Evolutionary conservation across 2,113 vertebrate species (phyloP), one percentile per base, ranked within the genome.

Genomic region (Zosterops hypoxanthus): DNA sequence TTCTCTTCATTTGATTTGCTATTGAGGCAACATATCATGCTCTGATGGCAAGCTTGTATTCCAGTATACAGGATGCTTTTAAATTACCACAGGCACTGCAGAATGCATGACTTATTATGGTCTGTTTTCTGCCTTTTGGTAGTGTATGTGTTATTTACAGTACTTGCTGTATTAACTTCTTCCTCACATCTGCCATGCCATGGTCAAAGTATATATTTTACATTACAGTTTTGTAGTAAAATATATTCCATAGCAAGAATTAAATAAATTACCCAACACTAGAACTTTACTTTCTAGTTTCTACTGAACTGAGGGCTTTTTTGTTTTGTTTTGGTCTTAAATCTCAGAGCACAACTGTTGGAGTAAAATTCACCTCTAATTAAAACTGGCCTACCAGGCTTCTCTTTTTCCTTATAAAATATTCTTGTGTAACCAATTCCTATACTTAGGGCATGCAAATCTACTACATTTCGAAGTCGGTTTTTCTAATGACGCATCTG

Each of bases 341-440:
- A 84, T 77, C 42, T 88, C 57, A 84, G 34, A 65, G 60, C 19
- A 82, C 20, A 4, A 33, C 24, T 86, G 47, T 12, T 68, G 57
- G 82, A 77, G 49, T 66, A 86, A 93, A 96, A 93, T 81, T 88
- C 42, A 91, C 46, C 39, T 85, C 66, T 75, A 96, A 90, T 92
- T 97, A 95, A 96, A 96, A 77, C 22, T 68, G 42, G 42, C 56
- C 90, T 86, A 88, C 63, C 57, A 82, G 52, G n/a, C 56, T 66
- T 92, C 33, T 94, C 47, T 34, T 44, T 65, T 63, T 49, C 60
- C 28, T 71, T 72, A 82, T 88, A 72, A 88, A 88, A 66, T 94
- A 92, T 90, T 63, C 26, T 56, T 63, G 33, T 88, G 24, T 60
- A 95, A 86, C 72, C 76, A 84, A 11, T 86, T 92, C 66, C 56